These are phyloP conservation scores for Hymenochirus boettgeri DNA, from an alignment of 2,113 vertebrate genomes.

Conservation along the genomic window DNA sequence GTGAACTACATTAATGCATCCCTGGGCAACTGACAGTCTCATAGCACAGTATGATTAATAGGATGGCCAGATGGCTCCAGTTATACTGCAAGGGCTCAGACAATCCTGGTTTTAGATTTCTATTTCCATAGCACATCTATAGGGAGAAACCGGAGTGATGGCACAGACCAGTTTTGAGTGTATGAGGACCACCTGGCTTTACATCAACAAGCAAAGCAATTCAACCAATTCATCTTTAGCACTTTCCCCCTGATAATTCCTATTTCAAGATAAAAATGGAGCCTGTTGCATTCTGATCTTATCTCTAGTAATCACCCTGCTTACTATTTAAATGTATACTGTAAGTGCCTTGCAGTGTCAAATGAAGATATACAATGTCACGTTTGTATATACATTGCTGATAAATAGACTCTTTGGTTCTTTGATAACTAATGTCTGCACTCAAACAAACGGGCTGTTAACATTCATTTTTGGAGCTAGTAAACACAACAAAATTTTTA, in stretches of 20 bases:
- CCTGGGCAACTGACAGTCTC: constrained; percentile 16
- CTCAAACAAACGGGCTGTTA: too few relatives aligned
- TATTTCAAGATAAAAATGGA: constrained; percentile 3
- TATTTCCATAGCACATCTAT: constrained; percentile 22
- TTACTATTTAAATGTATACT: neutral
- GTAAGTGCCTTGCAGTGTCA: neutral
- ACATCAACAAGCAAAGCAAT: neutral
- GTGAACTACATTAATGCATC: constrained; percentile 6
- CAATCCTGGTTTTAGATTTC: constrained; percentile 40
- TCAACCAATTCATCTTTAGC: neutral
- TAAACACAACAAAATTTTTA: too few relatives aligned
- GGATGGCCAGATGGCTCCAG: constrained; percentile 36
- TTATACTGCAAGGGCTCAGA: constrained; percentile 33
- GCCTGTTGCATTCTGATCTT: neutral
- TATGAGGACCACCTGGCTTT: constrained; percentile 26
- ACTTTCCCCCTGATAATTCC: neutral
- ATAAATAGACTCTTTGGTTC: too few relatives aligned
- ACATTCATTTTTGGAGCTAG: too few relatives aligned
- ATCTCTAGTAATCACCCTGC: neutral
- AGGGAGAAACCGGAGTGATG: constrained; percentile 25
- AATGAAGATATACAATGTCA: neutral
- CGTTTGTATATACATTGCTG: too few relatives aligned
- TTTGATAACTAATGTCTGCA: too few relatives aligned
- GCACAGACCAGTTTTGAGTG: constrained; percentile 8
- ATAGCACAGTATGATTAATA: constrained; percentile 32